Evolutionary conservation across 30 jellyfish, hydroid and myxozoan species (phyloP).

Genomic region (Morbakka virulenta): DNA sequence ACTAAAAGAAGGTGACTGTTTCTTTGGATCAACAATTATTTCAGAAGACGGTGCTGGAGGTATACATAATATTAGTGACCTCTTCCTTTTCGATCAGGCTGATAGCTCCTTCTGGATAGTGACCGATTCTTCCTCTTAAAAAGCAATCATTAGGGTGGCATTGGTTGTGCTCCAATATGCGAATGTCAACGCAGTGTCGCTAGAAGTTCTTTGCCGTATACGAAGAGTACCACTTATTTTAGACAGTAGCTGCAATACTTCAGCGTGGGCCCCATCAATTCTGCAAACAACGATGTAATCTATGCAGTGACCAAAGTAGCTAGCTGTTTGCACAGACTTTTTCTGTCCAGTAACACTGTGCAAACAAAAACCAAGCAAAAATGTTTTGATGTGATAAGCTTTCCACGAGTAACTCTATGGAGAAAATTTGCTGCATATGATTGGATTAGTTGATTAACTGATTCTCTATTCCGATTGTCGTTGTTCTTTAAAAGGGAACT

Average conservation of each 20-base stretch:
- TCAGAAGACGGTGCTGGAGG: neutral
- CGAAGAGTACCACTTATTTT: slow-evolving; percentile 19
- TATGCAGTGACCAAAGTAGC: slow-evolving; percentile 47
- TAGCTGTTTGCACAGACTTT: slow-evolving; percentile 44
- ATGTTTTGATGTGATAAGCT: slow-evolving; percentile 12
- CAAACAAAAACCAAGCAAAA: slow-evolving; percentile 17
- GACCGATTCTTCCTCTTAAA: slow-evolving; percentile 14
- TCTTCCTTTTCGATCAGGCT: neutral
- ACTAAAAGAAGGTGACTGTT: slow-evolving; percentile 12
- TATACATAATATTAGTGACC: neutral
- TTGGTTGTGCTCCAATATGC: too few species aligned
- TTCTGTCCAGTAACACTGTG: slow-evolving; percentile 46
- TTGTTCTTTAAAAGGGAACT: neutral
- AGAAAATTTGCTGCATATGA: slow-evolving; percentile 18
- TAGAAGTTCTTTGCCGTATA: slow-evolving; percentile 18
- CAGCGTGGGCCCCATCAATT: slow-evolving; percentile 53
- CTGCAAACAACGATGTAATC: slow-evolving; percentile 30
- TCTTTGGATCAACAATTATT: slow-evolving; percentile 1
- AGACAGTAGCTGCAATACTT: slow-evolving; percentile 3
- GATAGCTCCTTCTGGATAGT: neutral
- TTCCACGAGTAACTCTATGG: slow-evolving; percentile 43
- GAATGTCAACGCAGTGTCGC: slow-evolving; percentile 15
- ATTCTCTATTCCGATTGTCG: neutral
- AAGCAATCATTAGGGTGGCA: slow-evolving; percentile 32
- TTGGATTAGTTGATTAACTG: neutral